Evolutionary conservation across 2,888 invertebrate genomes (phyloP).

Genomic region (Aphidoletes aphidimyza): DNA sequence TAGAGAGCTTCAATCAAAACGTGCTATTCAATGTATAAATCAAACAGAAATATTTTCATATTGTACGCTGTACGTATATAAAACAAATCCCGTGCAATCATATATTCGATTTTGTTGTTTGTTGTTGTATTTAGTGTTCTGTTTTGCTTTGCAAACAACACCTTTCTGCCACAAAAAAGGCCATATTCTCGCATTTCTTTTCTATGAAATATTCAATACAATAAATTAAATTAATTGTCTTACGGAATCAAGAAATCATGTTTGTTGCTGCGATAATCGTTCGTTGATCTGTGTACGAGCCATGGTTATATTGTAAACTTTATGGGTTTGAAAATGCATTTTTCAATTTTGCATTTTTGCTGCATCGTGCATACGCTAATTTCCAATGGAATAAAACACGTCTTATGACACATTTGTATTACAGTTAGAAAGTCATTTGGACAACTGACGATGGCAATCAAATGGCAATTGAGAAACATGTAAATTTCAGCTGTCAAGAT

Average conservation of each 20-base stretch:
- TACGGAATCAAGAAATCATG: constrained; percentile 11
- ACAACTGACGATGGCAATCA: neutral
- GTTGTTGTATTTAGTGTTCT: too few species aligned
- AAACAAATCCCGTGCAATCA: neutral
- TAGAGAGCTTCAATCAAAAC: constrained; percentile 16
- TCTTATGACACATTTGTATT: neutral
- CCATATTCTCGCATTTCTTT: constrained; percentile 1
- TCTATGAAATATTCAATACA: constrained; percentile 44
- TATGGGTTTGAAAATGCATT: neutral
- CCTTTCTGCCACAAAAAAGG: neutral
- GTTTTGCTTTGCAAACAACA: neutral
- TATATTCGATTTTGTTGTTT: too few species aligned
- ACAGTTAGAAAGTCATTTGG: neutral
- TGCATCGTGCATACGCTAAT: neutral
- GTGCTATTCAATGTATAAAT: neutral
- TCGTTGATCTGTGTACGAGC: too few species aligned
- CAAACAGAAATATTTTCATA: neutral
- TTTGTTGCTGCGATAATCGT: neutral
- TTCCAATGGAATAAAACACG: neutral
- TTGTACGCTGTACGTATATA: neutral
- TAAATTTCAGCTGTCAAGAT: neutral
- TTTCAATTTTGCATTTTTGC: constrained; percentile 1
- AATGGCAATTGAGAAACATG: neutral
- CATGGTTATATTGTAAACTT: neutral
- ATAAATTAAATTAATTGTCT: constrained; percentile 38